A percentile compares a stretch with the other conserved stretches of the same genome.
Conservation (phyloP, 2,888 invertebrate genomes). For the Mantis religiosa region DNA sequence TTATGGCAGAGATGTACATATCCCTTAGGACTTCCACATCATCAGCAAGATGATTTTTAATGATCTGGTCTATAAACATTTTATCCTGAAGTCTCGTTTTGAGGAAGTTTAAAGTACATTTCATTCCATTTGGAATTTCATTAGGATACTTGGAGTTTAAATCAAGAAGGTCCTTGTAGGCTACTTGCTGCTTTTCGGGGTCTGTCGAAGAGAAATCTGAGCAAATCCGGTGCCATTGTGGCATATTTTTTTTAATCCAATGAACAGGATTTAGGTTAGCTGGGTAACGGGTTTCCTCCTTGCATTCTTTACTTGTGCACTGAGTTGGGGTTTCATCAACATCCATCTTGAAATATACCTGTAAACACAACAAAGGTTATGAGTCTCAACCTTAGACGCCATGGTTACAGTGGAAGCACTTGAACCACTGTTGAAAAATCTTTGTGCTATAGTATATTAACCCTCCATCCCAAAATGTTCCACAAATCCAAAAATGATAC, state of each 20-base stretch:
- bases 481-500: no score
- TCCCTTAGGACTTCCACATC: not conserved
- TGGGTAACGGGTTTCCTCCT: not conserved
- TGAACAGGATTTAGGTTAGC: not conserved
- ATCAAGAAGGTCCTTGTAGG: not conserved
- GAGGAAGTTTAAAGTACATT: not conserved
- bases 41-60: not conserved
- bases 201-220: not conserved
- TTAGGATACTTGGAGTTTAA: not conserved
- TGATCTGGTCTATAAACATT: not conserved
- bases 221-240: not conserved
- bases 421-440: no score
- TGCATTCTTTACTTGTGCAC: not conserved
- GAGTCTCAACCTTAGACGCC: no score
- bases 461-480: no score
- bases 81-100: not conserved
- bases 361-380: not conserved
- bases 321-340: not conserved
- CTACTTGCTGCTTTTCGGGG: not conserved
- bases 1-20: not conserved
- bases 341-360: not conserved
- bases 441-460: no score
- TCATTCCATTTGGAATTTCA: not conserved
- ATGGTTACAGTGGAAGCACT: no score
- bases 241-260: not conserved